Conservation (phyloP, 2,888 invertebrate species). For the Ypsolopha sequella region DNA sequence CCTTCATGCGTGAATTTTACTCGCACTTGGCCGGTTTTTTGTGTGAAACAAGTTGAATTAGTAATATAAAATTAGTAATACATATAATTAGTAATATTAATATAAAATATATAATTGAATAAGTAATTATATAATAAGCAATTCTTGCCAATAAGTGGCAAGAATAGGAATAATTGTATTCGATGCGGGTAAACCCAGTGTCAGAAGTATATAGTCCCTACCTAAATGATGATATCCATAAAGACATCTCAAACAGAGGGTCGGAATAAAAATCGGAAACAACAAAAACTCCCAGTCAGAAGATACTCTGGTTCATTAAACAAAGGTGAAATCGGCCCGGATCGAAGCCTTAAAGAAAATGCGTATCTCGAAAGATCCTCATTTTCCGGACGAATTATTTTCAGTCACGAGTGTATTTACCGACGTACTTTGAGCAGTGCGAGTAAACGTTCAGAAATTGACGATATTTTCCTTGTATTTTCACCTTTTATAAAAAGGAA, state of each 20-base stretch:
- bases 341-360: background rate
- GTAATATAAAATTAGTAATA: too few species aligned
- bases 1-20: too few species aligned
- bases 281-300: constrained; percentile 19
- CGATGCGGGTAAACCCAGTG: background rate
- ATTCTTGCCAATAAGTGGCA: background rate
- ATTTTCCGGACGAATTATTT: background rate
- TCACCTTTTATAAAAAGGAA: too few species aligned
- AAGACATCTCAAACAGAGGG: background rate
- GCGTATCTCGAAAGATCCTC: background rate
- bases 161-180: background rate
- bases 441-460: background rate
- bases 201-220: background rate
- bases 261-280: constrained; percentile 8
- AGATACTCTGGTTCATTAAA: constrained; percentile 37
- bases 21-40: too few species aligned
- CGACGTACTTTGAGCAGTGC: too few species aligned
- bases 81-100: too few species aligned
- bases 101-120: too few species aligned
- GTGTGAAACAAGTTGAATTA: too few species aligned
- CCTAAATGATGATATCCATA: background rate
- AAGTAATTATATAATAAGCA: background rate
- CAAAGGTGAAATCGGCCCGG: constrained; percentile 19
- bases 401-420: background rate
- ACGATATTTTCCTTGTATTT: background rate